Evolutionary conservation across 2,888 invertebrate species (phyloP).

Genomic region (Andrena trimmerana): DNA sequence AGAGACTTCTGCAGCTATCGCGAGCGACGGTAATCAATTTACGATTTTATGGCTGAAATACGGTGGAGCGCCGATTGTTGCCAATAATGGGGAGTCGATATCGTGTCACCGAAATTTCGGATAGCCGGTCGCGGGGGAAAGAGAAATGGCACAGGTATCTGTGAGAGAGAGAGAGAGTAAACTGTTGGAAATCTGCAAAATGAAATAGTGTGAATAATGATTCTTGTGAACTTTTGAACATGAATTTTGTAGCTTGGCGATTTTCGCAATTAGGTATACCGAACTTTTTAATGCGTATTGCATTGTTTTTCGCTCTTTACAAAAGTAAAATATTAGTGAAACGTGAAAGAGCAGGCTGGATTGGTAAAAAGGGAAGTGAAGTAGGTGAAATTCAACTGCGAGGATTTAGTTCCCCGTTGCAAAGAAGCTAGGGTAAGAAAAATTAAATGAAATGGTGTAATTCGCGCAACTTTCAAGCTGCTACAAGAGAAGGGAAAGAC

Average conservation of each 20-base stretch:
- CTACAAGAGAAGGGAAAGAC: slow-evolving; percentile 14
- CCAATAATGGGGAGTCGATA: too few species aligned
- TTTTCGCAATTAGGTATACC: neutral
- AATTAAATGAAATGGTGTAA: neutral
- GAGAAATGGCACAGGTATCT: too few species aligned
- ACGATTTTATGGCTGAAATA: neutral
- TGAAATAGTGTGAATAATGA: too few species aligned
- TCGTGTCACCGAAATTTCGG: too few species aligned
- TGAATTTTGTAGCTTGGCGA: too few species aligned
- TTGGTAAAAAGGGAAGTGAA: neutral
- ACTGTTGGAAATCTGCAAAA: too few species aligned
- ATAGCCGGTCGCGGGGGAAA: too few species aligned
- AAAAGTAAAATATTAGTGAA: neutral
- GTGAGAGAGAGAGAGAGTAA: too few species aligned
- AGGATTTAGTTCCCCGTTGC: neutral
- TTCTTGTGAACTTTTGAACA: too few species aligned
- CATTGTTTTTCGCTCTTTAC: neutral
- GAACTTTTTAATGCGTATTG: neutral
- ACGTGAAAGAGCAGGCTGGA: neutral
- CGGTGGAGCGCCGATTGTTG: too few species aligned
- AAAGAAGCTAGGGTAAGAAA: neutral
- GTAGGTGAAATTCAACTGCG: slow-evolving; percentile 5
- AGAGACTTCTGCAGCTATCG: slow-evolving; percentile 7
- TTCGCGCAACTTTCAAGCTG: slow-evolving; percentile 8
- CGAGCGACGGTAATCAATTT: neutral